Percentiles rank a stretch among this genome's conserved stretches.
Conservation (phyloP, 2,888 invertebrate species). For the Phania funesta region DNA sequence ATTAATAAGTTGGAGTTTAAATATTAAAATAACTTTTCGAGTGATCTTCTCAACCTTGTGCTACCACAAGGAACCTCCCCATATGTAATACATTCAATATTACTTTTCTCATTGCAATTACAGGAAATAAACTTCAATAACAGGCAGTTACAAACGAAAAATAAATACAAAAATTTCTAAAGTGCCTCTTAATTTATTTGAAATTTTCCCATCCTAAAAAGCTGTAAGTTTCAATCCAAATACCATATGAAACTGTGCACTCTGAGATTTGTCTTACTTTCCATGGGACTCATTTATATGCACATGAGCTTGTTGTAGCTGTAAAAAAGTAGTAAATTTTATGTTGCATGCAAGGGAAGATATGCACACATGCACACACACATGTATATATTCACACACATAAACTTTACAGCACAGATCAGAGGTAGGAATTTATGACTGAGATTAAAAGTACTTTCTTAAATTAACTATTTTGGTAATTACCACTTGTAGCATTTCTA, state of each 20-base stretch:
- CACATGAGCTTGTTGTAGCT: constrained; percentile 32
- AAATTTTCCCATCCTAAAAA: not conserved
- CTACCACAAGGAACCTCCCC: not conserved
- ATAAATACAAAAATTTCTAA: not conserved
- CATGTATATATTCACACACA: not conserved
- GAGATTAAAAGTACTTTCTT: no score
- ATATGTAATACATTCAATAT: not conserved
- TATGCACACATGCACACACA: not conserved
- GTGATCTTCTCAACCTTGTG: not conserved
- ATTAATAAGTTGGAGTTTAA: no score
- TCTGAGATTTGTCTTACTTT: constrained; percentile 31
- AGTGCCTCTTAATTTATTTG: constrained; percentile 18
- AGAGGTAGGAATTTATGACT: not conserved
- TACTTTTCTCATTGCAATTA: not conserved
- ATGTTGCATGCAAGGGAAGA: constrained; percentile 46
- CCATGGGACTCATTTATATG: constrained; percentile 46
- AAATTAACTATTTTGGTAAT: no score
- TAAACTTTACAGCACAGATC: not conserved
- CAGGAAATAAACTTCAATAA: constrained; percentile 2
- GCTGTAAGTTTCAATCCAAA: not conserved
- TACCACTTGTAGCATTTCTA: no score
- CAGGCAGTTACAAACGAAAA: not conserved
- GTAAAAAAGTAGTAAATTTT: constrained; percentile 36
- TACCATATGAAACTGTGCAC: constrained; percentile 1
- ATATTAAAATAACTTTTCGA: not conserved